Evolutionary conservation across 2,888 invertebrate genomes (phyloP).

Genomic region (Copidosoma aretas): DNA sequence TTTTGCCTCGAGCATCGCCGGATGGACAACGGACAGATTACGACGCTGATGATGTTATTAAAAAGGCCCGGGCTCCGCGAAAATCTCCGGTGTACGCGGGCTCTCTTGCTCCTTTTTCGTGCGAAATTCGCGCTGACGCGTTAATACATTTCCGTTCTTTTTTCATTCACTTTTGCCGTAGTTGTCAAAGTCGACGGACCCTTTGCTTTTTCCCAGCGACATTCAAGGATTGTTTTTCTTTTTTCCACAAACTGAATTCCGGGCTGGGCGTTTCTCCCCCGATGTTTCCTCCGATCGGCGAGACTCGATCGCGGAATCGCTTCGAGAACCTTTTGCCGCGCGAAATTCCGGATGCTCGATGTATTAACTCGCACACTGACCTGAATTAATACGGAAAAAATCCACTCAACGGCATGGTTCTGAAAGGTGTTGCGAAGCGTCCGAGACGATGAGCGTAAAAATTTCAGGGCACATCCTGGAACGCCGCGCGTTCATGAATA

Average conservation of each 20-base stretch:
- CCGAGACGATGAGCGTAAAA: too few relatives aligned
- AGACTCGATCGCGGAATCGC: too few relatives aligned
- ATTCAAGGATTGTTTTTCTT: constrained; percentile 7
- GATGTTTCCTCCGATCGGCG: background rate
- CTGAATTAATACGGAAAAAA: too few relatives aligned
- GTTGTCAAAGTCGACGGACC: background rate
- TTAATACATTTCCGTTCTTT: constrained; percentile 1
- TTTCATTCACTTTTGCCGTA: background rate
- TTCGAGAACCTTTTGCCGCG: too few relatives aligned
- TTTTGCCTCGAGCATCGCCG: constrained; percentile 5
- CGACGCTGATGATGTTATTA: constrained; percentile 40
- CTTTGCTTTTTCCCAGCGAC: background rate
- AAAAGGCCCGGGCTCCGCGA: constrained; percentile 27
- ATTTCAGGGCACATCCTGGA: too few relatives aligned
- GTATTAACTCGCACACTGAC: too few relatives aligned
- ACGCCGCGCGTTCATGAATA: too few relatives aligned
- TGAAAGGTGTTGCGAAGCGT: too few relatives aligned
- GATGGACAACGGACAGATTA: constrained; percentile 40
- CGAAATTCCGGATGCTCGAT: too few relatives aligned
- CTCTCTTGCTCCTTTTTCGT: constrained; percentile 21
- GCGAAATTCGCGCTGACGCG: constrained; percentile 28
- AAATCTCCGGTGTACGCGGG: constrained; percentile 10
- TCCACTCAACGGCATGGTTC: too few relatives aligned
- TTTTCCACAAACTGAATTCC: background rate
- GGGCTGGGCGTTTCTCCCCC: background rate